Base-by-base conservation (phyloP, 2,113 vertebrate genomes). In the Emydocephalus ijimae region DNA sequence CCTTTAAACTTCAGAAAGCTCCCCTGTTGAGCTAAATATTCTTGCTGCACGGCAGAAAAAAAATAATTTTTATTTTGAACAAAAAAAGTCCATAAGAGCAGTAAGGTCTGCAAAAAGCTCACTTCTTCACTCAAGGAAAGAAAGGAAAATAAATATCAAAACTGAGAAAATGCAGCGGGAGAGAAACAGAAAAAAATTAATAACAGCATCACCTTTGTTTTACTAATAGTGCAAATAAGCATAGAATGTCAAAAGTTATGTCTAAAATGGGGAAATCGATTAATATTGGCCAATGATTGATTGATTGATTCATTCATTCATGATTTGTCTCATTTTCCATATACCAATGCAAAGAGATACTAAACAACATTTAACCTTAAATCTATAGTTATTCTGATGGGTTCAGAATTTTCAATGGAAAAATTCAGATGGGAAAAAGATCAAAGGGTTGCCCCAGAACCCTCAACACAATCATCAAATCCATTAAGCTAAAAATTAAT, bases 51-150 rank as follows among this genome's bases (percentile, higher is more conserved):
- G 39, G 18, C 39, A 88, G 57, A 92, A 92, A 93, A 94, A 26
- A 93, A 21, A 1, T 74, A 94, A 9, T 2, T 90, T 94, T 94
- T 94, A 21, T 3, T 11, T 88, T 92, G 0, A 86, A 92, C 56
- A n/a, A 92, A 45, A 14, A 52, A 12, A 93, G 87, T 54, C 89
- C 59, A 94, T 94, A 95, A 29, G 88, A 92, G 39, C 26, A 93
- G 39, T 18, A 1, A 6, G 29, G 91, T 92, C 88, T 92, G 61
- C 56, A 94, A 89, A 94, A 92, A 89, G 18, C 3, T 29, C 24
- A 90, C 21, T 85, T 92, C 69, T 52, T 1, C 45, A 3, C 54
- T 91, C 91, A 89, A 87, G 45, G 74, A 26, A 69, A 74, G 86
- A 74, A 86, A 59, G 89, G 64, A 52, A 81, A 92, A 92, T 52